These are phyloP conservation scores for Caloenas nicobarica DNA, from an alignment of 2,113 vertebrate genomes.

Conservation along the genomic window DNA sequence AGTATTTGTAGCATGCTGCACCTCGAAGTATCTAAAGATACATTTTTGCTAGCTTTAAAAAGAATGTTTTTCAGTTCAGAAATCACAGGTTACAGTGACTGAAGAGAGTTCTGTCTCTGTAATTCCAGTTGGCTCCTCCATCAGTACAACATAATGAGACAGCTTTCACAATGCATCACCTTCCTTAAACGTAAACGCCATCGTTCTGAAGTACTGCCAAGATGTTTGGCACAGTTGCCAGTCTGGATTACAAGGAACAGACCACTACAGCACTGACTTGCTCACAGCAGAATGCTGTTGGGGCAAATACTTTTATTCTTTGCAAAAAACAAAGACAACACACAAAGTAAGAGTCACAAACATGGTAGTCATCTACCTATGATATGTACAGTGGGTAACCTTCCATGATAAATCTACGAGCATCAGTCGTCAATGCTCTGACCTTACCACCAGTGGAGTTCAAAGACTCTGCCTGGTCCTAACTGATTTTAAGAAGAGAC, in stretches of 20 bases:
- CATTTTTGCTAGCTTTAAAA: neutral
- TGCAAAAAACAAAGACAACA: neutral
- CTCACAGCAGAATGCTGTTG: neutral
- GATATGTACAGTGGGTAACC: rapidly evolving
- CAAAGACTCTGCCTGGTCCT: neutral
- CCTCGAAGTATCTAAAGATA: neutral
- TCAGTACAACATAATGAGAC: slow-evolving; percentile 52
- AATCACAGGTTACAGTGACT: slow-evolving; percentile 13
- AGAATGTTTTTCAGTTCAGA: slow-evolving; percentile 22
- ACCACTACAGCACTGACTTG: neutral
- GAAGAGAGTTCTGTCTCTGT: slow-evolving; percentile 43
- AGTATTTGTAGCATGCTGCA: neutral
- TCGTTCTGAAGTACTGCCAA: slow-evolving; percentile 47
- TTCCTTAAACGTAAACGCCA: slow-evolving; percentile 7
- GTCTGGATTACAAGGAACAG: slow-evolving; percentile 45
- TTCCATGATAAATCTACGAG: neutral
- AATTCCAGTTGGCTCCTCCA: slow-evolving; percentile 23
- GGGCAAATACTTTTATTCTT: neutral
- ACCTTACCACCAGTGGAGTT: neutral
- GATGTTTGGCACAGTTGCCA: slow-evolving; percentile 52
- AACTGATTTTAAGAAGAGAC: neutral
- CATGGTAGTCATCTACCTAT: neutral
- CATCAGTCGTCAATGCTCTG: neutral
- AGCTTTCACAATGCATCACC: slow-evolving; percentile 61
- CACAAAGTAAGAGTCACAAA: neutral